phyloP scores from a whole-genome alignment of 2,797 vertebrate genomes.

The Pipistrellus nathusii region DNA sequence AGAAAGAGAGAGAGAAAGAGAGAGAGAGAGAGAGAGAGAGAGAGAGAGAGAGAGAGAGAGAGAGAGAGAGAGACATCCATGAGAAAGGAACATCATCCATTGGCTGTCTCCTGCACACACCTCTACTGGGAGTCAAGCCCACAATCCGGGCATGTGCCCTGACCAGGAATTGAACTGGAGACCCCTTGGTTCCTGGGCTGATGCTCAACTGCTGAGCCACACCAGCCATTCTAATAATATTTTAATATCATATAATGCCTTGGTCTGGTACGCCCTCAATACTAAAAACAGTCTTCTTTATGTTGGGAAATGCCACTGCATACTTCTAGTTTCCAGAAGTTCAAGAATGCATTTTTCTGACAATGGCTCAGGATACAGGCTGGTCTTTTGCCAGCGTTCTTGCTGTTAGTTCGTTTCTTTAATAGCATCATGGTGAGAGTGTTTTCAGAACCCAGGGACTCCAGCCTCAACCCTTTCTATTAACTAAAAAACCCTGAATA shows the following conservation, averaged over 20 bases:
- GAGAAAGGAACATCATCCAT: no score
- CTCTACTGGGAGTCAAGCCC: no score
- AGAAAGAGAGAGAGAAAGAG: no score
- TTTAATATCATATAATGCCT: neutral
- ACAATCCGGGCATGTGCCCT: no score
- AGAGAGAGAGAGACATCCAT: no score
- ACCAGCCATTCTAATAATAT: neutral
- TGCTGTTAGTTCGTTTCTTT: constrained; percentile 57
- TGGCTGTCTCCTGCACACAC: no score
- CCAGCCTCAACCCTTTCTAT: constrained; percentile 70
- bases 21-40: no score
- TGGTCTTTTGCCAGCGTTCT: constrained; percentile 50
- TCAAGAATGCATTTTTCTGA: constrained; percentile 54
- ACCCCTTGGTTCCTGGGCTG: no score
- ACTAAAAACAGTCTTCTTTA: constrained; percentile 20
- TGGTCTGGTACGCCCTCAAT: neutral
- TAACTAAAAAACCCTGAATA: constrained; percentile 66
- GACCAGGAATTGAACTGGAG: no score
- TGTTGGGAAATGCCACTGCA: neutral
- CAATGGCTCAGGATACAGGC: neutral
- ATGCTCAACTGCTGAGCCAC: no score
- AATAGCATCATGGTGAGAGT: constrained; percentile 67
- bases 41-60: no score
- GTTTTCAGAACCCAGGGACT: constrained; percentile 71
- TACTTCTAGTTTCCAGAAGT: neutral